phyloP scores from a whole-genome alignment of 2,797 vertebrate species.

The Amazonetta brasiliensis region DNA sequence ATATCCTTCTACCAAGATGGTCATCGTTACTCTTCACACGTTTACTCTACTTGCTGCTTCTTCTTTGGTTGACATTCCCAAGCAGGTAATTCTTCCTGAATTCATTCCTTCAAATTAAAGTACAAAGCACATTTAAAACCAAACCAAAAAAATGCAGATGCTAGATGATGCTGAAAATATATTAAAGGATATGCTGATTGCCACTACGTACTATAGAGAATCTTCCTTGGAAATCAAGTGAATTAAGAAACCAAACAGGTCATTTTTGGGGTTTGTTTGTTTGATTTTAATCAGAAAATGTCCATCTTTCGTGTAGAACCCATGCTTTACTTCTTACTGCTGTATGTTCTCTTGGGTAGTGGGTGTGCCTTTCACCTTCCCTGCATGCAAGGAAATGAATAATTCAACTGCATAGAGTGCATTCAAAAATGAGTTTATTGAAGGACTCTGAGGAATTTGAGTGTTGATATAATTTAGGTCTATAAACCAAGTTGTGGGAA shows the following conservation, averaged over 20 bases:
- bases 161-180: not conserved
- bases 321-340: not conserved
- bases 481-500: not conserved
- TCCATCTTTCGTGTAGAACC: not conserved
- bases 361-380: not conserved
- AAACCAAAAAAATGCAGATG: not conserved
- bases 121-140: not conserved
- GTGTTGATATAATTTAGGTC: not conserved
- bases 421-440: not conserved
- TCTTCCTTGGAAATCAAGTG: not conserved
- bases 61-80: slow-evolving; percentile 95
- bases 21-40: slow-evolving; percentile 95
- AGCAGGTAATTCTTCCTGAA: slow-evolving; percentile 85
- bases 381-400: not conserved
- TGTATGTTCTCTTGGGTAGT: not conserved
- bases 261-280: not conserved
- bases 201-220: fast-evolving
- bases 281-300: not conserved
- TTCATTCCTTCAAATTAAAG: not conserved
- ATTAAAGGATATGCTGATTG: not conserved
- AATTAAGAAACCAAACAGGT: not conserved
- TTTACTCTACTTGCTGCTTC: slow-evolving; percentile 95
- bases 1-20: slow-evolving; percentile 96
- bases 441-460: not conserved
- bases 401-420: not conserved